A percentile compares a stretch with the other conserved stretches of the same genome.
Evolutionary conservation across 2,113 vertebrate genomes (phyloP).

Genomic region (Ciconia stormi): DNA sequence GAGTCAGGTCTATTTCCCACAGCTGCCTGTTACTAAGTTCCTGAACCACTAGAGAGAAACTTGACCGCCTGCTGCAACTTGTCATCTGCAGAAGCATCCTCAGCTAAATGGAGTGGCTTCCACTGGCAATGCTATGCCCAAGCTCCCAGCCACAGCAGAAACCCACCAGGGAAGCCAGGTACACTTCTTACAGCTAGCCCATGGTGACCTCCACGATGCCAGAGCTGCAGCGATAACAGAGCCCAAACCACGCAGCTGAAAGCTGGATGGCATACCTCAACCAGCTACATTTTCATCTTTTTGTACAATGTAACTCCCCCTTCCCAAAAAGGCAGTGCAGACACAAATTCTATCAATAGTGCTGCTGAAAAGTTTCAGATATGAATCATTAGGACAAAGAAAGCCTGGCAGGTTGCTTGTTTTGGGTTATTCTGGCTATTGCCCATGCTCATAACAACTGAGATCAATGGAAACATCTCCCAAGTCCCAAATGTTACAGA

Average conservation of each 20-base stretch:
- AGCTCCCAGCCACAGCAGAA: neutral
- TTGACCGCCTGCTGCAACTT: neutral
- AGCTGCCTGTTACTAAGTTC: neutral
- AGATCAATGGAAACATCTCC: neutral
- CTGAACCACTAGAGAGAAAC: neutral
- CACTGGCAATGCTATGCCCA: fast-evolving
- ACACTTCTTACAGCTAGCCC: neutral
- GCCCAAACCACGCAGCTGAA: neutral
- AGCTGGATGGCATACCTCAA: neutral
- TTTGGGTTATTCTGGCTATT: neutral
- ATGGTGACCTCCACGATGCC: neutral
- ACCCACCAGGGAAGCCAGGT: neutral
- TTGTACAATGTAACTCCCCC: neutral
- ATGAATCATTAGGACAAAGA: neutral
- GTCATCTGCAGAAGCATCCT: neutral
- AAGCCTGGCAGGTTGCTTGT: neutral
- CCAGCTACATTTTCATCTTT: neutral
- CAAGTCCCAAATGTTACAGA: neutral
- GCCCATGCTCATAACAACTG: neutral
- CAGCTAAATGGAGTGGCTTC: neutral
- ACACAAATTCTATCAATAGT: neutral
- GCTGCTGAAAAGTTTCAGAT: neutral
- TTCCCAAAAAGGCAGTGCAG: neutral
- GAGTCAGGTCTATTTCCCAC: neutral
- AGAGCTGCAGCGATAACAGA: neutral